phyloP scores from a whole-genome alignment of 2,113 vertebrate species.

The Mola mola region DNA sequence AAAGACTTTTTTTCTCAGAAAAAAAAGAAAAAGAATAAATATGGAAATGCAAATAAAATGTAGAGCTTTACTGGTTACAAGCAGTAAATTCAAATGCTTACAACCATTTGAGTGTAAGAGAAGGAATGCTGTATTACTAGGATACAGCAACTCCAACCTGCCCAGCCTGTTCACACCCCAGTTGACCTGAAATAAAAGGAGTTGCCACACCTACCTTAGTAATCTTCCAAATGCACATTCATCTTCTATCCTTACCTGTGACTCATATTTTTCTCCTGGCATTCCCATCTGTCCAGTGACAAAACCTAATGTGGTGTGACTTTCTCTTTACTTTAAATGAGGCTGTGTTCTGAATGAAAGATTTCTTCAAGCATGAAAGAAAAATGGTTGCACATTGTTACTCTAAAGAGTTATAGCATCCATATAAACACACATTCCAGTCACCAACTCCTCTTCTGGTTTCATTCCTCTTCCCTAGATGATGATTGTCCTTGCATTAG shows the following conservation, averaged over 20 bases:
- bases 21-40: too few species aligned
- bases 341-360: too few species aligned
- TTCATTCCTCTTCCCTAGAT: too few species aligned
- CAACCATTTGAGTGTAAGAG: slow-evolving; percentile 26
- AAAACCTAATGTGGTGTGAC: too few species aligned
- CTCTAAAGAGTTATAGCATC: background rate
- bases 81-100: too few species aligned
- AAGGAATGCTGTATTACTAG: slow-evolving; percentile 63
- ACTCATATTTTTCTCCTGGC: slow-evolving; percentile 1
- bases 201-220: slow-evolving; percentile 26
- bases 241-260: background rate
- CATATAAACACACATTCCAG: too few species aligned
- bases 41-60: background rate
- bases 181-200: background rate
- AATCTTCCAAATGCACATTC: too few species aligned
- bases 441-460: too few species aligned
- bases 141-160: slow-evolving; percentile 45
- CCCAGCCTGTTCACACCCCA: slow-evolving; percentile 41
- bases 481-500: too few species aligned
- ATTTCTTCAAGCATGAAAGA: background rate
- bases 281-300: background rate
- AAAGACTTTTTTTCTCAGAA: too few species aligned
- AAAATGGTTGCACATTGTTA: background rate
- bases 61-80: too few species aligned
- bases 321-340: too few species aligned